Evolutionary conservation across 2,888 invertebrate genomes (phyloP), one percentile per base, ranked within the genome.

Genomic region (Drosophila engyochracea): DNA sequence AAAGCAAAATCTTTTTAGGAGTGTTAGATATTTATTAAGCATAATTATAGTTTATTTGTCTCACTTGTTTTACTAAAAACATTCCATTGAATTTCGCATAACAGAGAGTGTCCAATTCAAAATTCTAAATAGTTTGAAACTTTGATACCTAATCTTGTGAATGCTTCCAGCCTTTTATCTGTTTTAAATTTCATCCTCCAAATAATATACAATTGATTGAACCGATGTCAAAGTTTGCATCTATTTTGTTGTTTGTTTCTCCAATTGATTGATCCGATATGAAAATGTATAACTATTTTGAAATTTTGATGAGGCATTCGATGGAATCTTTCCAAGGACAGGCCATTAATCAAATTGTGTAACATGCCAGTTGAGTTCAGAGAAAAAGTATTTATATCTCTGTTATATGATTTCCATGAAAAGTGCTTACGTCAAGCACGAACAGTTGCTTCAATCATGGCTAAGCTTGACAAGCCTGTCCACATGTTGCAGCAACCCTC

Each of bases 401-500:
- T 12, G 41, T 12, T 39, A n/a, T 12, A 47, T 25, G 22, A 25
- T 25, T 47, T 16, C 22, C 16, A 22, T 25, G 47, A 22, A 22
- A 47, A 9, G 9, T 25, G 52, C 28, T n/a, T 12, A n/a, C 28
- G 28, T 52, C 30, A n/a, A 52, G 52, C 52, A 52, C 52, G 52
- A 19, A 12, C 28, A 47, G 47, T 9, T 47, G 19, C 30, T 52
- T 52, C 52, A 52, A 52, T 52, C 52, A 52, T 30, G n/a, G 28
- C n/a, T n/a, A 52, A 16, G 63, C 64, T 64, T 35, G 64, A 64
- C 64, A 64, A 63, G 16, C 51, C 33, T 58, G 14, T 44, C 14
- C n/a, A n/a, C 41, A 44, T 57, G 39, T 33, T 31, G 30, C 31
- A 4, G 22, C 31, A 16, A 33, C 44, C 54, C 70, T 28, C 37